These are phyloP conservation scores for Myotis myotis DNA, from an alignment of 2,797 vertebrate species.

Conservation along the genomic window DNA sequence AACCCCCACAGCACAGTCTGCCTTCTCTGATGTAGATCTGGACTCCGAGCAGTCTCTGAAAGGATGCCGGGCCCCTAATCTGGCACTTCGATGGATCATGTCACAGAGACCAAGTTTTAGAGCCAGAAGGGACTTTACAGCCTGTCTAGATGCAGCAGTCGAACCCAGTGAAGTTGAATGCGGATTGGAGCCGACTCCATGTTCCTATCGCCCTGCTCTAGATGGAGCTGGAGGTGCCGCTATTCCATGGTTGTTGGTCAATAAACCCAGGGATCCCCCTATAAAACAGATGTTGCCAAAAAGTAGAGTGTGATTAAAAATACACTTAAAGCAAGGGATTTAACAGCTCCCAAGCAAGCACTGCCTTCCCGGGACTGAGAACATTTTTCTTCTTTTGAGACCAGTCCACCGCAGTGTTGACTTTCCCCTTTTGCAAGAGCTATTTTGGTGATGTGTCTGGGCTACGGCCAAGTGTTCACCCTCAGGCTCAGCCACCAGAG, in stretches of 20 bases:
- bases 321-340: background rate
- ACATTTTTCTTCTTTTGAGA: conserved; percentile 19
- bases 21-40: background rate
- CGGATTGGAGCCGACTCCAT: rapidly evolving
- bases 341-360: background rate
- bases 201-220: background rate
- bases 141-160: background rate
- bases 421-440: conserved; percentile 18
- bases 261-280: background rate
- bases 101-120: background rate
- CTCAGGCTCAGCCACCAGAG: background rate
- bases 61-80: background rate
- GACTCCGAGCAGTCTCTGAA: background rate
- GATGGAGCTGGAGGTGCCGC: background rate
- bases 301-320: background rate
- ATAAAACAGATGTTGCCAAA: background rate
- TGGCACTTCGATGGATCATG: background rate
- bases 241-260: rapidly evolving
- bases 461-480: background rate
- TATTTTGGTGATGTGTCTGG: conserved; percentile 24
- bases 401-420: background rate
- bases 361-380: background rate
- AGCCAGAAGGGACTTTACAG: background rate
- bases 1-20: background rate
- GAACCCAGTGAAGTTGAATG: background rate